These are phyloP conservation scores for Sebastes hubbsi DNA, from an alignment of 2,797 vertebrate genomes.

Conservation along the genomic window DNA sequence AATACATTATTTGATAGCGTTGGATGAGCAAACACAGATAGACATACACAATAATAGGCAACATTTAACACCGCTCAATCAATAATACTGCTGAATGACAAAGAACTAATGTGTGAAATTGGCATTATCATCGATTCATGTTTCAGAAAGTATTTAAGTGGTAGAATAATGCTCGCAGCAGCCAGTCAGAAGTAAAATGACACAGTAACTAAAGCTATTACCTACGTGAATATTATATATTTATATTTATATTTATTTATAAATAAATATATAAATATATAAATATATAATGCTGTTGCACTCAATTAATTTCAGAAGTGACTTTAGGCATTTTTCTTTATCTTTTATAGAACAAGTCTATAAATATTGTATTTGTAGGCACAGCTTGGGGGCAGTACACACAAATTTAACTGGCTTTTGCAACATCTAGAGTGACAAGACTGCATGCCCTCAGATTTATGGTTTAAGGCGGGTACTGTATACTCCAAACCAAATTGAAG, in stretches of 20 bases:
- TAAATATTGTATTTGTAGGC: neutral
- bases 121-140: neutral
- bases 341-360: neutral
- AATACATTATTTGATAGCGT: neutral
- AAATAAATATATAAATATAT: too few relatives aligned
- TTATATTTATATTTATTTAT: too few relatives aligned
- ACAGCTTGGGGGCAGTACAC: neutral
- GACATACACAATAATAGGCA: neutral
- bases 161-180: neutral
- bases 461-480: neutral
- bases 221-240: neutral
- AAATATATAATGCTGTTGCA: neutral
- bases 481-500: constrained; percentile 25
- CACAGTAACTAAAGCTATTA: neutral
- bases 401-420: neutral
- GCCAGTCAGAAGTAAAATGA: neutral
- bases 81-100: constrained; percentile 29
- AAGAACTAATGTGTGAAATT: constrained; percentile 52
- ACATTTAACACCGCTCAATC: constrained; percentile 34
- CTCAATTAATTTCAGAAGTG: neutral
- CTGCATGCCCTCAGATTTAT: constrained; percentile 9
- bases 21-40: neutral
- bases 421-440: neutral
- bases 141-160: constrained; percentile 2
- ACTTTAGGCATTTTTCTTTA: neutral